These are phyloP conservation scores for Tenualosa thibaudeaui DNA, from an alignment of 2,797 vertebrate species.

Conservation along the genomic window DNA sequence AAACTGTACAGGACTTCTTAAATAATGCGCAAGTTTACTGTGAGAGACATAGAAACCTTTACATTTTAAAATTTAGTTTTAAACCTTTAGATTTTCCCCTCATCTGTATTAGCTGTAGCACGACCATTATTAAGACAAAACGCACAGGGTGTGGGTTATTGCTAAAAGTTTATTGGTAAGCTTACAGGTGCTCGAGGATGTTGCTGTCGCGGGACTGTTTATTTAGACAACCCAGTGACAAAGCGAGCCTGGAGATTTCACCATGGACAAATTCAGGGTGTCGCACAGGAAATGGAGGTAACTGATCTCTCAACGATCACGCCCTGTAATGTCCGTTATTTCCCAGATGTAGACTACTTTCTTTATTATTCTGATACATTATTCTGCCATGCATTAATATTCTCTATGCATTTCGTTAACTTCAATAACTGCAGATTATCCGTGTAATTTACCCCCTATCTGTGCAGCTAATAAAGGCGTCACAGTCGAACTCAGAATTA, in stretches of 20 bases:
- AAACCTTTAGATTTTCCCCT: no score
- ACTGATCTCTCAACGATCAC: not conserved
- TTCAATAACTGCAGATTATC: not conserved
- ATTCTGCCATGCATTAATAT: not conserved
- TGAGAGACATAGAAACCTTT: not conserved
- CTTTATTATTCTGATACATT: not conserved
- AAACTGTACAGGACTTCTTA: not conserved
- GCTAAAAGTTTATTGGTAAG: conserved; percentile 6
- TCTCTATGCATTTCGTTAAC: not conserved
- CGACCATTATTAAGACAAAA: not conserved
- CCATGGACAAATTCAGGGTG: conserved; percentile 10
- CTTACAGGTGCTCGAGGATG: not conserved
- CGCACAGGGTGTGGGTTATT: not conserved
- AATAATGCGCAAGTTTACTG: not conserved
- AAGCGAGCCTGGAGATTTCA: not conserved
- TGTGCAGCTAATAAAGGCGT: not conserved
- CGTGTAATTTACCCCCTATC: not conserved
- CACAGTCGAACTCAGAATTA: not conserved
- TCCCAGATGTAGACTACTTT: not conserved
- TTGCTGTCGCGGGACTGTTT: conserved; percentile 2
- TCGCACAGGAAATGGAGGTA: conserved; percentile 8
- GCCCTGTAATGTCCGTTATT: not conserved
- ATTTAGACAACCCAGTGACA: conserved; percentile 11
- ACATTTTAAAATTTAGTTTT: no score
- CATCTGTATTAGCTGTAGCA: not conserved